Evolutionary conservation across 2,888 invertebrate genomes (phyloP), one percentile per base, ranked within the genome.

Genomic region (Linnaemya vulpina): DNA sequence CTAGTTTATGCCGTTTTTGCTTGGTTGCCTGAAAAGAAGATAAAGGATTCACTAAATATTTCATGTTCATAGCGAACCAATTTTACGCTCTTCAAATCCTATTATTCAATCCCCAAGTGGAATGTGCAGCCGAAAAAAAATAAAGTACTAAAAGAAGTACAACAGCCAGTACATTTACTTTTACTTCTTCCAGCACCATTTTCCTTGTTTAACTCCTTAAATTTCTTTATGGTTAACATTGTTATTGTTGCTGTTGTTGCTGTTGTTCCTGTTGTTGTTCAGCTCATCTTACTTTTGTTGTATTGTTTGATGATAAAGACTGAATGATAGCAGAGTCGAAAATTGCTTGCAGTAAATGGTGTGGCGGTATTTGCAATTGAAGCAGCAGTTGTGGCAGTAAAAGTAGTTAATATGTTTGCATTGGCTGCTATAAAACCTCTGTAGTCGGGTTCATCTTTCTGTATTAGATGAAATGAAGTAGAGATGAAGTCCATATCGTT

Each of bases 31-130:
- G 63, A 79, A 78, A 75, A 70, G 75, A 71, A 81, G 74, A 85
- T 85, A 89, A 92, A 91, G 92, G 92, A 92, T 92, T 91, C 92
- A 91, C 91, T 92, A 91, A 92, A 92, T 92, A 91, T 92, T 92
- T 92, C 90, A 92, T 92, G 92, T 92, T 92, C 92, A 91, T 92
- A 92, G 91, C 91, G 92, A 92, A 92, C 92, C 92, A 92, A 92
- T 92, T 92, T 92, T 92, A 92, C 92, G 92, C 92, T 92, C 91
- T 92, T 92, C 92, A 92, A 92, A 92, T 92, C 92, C 92, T 91
- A 92, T 92, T 92, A 92, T 92, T 92, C 91, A 91, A 91, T 90
- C 90, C 91, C 90, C 89, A 89, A 89, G 89, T 90, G 90, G 89
- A 89, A 91, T 88, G 86, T 87, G 83, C 82, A 75, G 68, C 83